Evolutionary conservation across 2,797 vertebrate species (phyloP).

Genomic region (Apogon talboti): DNA sequence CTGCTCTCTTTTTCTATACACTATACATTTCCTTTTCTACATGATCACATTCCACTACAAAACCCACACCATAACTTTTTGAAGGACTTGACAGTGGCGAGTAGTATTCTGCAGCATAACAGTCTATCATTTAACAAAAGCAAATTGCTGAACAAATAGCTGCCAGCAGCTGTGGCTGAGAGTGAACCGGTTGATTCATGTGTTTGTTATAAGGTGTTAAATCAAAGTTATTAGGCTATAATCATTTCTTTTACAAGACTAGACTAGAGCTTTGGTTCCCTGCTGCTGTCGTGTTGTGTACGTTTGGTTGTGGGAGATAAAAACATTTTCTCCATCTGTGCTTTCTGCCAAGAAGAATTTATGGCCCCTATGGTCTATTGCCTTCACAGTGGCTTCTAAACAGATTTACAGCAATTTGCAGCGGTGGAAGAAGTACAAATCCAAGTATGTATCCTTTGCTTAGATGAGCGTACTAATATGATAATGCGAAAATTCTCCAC

Average conservation of each 20-base stretch:
- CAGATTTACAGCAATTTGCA: slow-evolving; percentile 23
- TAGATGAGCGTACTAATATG: too few species aligned
- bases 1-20: slow-evolving; percentile 9
- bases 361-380: slow-evolving; percentile 33
- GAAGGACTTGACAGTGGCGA: slow-evolving; percentile 14
- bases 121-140: slow-evolving; percentile 65
- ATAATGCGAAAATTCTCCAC: too few species aligned
- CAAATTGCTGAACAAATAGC: slow-evolving; percentile 59
- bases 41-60: slow-evolving; percentile 8
- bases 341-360: slow-evolving; percentile 45
- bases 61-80: slow-evolving; percentile 25
- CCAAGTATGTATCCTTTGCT: too few species aligned
- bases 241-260: slow-evolving; percentile 65
- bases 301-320: slow-evolving; percentile 48
- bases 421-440: slow-evolving; percentile 5
- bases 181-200: slow-evolving; percentile 62
- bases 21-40: neutral
- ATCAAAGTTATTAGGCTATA: slow-evolving; percentile 73
- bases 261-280: slow-evolving; percentile 37
- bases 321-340: slow-evolving; percentile 54
- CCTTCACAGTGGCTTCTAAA: slow-evolving; percentile 34
- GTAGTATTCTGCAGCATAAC: slow-evolving; percentile 49
- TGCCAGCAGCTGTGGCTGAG: slow-evolving; percentile 46
- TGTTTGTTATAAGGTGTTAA: slow-evolving; percentile 72
- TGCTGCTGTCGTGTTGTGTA: slow-evolving; percentile 32